Conservation (phyloP, 2,113 vertebrate species). For the Malurus alboscapulatus region DNA sequence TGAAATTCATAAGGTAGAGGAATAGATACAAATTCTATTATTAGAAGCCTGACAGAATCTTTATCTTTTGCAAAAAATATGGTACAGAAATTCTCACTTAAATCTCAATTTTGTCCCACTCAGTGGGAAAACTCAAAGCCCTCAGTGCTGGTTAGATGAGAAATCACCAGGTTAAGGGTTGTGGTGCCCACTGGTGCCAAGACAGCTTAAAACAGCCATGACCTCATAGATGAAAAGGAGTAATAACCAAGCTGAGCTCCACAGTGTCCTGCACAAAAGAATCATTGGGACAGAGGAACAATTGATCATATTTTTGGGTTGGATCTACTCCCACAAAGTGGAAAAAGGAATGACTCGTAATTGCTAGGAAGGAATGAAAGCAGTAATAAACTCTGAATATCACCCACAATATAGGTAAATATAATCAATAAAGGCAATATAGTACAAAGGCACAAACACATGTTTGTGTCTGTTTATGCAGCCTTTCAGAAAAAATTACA, state of each 20-base stretch:
- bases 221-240: background rate
- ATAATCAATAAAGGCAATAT: background rate
- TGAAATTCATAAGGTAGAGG: background rate
- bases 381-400: background rate
- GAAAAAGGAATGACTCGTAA: background rate
- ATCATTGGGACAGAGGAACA: background rate
- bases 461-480: background rate
- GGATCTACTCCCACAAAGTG: background rate
- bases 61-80: background rate
- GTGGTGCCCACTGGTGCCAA: background rate
- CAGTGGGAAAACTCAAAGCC: background rate
- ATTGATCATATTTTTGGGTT: background rate
- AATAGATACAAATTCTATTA: background rate
- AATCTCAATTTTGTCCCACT: background rate
- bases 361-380: background rate
- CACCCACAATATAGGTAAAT: background rate
- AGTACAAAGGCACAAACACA: background rate
- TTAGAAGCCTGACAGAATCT: background rate
- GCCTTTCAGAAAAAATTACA: background rate
- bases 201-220: background rate
- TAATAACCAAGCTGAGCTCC: background rate
- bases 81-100: background rate
- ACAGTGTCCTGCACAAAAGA: background rate
- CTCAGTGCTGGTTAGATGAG: background rate
- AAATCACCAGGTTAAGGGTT: background rate